These are phyloP conservation scores for Ochropleura plecta DNA, from an alignment of 2,888 invertebrate genomes.

Conservation along the genomic window DNA sequence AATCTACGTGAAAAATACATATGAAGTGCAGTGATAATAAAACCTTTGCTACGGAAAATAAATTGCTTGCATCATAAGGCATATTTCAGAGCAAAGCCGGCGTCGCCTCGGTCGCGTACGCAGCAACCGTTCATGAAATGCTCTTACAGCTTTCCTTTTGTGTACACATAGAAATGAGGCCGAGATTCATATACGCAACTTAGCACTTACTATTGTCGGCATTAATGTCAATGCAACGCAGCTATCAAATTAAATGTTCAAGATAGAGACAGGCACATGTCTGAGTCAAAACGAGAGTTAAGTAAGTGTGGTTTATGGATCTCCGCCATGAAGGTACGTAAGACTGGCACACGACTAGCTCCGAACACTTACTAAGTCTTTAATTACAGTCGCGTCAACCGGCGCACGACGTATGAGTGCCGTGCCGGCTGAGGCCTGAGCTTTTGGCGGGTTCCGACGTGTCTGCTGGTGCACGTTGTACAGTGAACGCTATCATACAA, in stretches of 20 bases:
- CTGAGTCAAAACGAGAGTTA: not conserved
- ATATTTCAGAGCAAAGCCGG: not conserved
- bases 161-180: no score
- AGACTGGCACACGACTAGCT: not conserved
- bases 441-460: not conserved
- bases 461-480: not conserved
- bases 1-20: constrained; percentile 15
- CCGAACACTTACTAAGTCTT: no score
- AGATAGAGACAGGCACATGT: no score
- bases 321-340: not conserved
- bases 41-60: constrained; percentile 29
- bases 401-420: not conserved
- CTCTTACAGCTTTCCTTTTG: no score
- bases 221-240: no score
- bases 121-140: no score
- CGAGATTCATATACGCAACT: no score
- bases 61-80: constrained; percentile 31
- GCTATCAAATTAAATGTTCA: no score
- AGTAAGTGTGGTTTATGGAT: constrained; percentile 1
- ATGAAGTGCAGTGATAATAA: constrained; percentile 15
- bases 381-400: not conserved
- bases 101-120: not conserved
- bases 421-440: not conserved
- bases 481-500: not conserved
- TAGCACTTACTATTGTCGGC: no score